These are phyloP conservation scores for Poecilus cupreus DNA, from an alignment of 2,888 invertebrate genomes.

Conservation along the genomic window DNA sequence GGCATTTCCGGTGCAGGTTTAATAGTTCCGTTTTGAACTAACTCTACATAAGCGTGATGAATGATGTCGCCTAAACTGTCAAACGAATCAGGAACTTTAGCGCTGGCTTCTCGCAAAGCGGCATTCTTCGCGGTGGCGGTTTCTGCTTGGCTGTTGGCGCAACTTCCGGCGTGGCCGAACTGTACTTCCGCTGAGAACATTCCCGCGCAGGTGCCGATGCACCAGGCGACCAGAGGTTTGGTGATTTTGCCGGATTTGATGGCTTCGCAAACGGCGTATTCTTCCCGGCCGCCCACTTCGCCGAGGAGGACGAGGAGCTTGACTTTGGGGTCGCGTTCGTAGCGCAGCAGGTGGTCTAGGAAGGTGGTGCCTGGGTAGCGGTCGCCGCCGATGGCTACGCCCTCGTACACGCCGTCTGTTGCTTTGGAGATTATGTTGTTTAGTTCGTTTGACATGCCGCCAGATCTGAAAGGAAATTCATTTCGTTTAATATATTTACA, in stretches of 20 bases:
- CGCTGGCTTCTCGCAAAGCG: constrained; percentile 88
- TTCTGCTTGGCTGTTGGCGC: constrained; percentile 94
- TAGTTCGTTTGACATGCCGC: constrained; percentile 99
- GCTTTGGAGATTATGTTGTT: constrained; percentile 98
- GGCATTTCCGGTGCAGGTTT: constrained; percentile 93
- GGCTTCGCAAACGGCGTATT: constrained; percentile 96
- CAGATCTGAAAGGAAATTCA: constrained; percentile 79
- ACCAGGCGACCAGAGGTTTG: constrained; percentile 98
- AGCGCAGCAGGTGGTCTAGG: constrained; percentile 96
- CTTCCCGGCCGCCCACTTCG: constrained; percentile 99
- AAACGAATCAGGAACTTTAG: constrained; percentile 93
- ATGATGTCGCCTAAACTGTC: constrained; percentile 90
- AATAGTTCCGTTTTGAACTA: constrained; percentile 89
- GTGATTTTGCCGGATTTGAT: constrained; percentile 86
- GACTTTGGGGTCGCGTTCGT: constrained; percentile 86
- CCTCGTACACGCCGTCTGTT: constrained; percentile 98
- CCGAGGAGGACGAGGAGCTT: constrained; percentile 97
- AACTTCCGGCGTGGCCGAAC: constrained; percentile 99
- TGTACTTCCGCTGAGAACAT: constrained; percentile 93
- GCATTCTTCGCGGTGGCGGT: constrained; percentile 96
- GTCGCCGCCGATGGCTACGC: constrained; percentile 98
- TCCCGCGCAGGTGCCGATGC: constrained; percentile 87
- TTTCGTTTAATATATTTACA: neutral
- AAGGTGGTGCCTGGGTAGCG: constrained; percentile 98
- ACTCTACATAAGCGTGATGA: constrained; percentile 81